Conservation (phyloP, 92 coral and sea anemone genomes). For the Diadumene lineata region DNA sequence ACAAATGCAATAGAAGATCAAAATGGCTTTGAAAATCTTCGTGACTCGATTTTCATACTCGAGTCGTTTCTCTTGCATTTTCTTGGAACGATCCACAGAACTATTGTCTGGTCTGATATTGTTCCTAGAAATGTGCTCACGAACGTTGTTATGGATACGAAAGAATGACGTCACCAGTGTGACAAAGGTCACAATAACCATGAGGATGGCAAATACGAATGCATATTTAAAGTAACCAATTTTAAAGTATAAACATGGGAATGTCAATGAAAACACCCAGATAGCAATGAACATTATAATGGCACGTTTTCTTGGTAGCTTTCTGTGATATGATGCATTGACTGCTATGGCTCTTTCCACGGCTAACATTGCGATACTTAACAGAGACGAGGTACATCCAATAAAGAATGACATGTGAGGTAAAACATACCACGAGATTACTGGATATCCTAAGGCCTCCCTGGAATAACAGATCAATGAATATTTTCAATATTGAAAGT, state of each 20-base stretch:
- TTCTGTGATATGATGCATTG: slow-evolving; percentile 55
- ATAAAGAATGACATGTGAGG: slow-evolving; percentile 74
- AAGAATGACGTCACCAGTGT: slow-evolving; percentile 41
- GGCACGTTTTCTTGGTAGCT: slow-evolving; percentile 40
- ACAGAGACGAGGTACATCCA: slow-evolving; percentile 70
- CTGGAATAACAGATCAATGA: no score
- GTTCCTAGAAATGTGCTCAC: slow-evolving; percentile 1
- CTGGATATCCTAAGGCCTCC: slow-evolving; percentile 58
- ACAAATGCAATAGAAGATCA: slow-evolving; percentile 59
- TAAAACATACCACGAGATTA: slow-evolving; percentile 48
- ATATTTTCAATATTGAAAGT: no score
- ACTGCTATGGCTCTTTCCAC: slow-evolving; percentile 69
- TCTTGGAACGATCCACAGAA: not conserved
- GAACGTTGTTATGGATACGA: slow-evolving; percentile 45
- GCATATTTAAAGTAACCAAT: slow-evolving; percentile 57
- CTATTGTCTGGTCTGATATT: not conserved
- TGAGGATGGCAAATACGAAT: slow-evolving; percentile 66
- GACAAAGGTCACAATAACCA: slow-evolving; percentile 43
- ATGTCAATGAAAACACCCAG: slow-evolving; percentile 55
- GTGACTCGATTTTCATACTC: slow-evolving; percentile 61
- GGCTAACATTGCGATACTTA: slow-evolving; percentile 76
- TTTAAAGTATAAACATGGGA: slow-evolving; percentile 56
- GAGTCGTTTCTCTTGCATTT: slow-evolving; percentile 10
- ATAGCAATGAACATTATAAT: slow-evolving; percentile 42
- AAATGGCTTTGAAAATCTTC: slow-evolving; percentile 58